Conservation (phyloP, 2,888 invertebrate species). For the Ctena decussata region DNA sequence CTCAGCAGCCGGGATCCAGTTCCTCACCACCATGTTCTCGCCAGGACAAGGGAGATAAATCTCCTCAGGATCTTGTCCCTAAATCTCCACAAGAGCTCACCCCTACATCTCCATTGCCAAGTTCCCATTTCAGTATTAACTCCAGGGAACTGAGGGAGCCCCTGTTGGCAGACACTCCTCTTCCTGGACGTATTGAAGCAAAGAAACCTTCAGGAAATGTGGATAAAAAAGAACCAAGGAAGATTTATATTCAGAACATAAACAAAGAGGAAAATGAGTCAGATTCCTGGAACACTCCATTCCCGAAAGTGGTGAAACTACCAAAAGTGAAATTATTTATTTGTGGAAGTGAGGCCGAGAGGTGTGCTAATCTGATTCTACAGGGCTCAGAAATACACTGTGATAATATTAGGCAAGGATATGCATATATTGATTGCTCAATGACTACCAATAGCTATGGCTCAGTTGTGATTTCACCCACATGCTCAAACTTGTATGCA, state of each 20-base stretch:
- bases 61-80: background rate
- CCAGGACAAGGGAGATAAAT: constrained; percentile 1
- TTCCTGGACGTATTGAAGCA: constrained; percentile 57
- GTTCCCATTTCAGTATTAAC: background rate
- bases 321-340: constrained; percentile 73
- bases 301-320: constrained; percentile 66
- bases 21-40: background rate
- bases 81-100: constrained; percentile 5
- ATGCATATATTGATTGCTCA: constrained; percentile 59
- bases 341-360: constrained; percentile 74
- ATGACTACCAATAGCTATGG: constrained; percentile 67
- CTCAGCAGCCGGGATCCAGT: constrained; percentile 41
- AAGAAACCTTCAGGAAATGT: constrained; percentile 14
- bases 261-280: constrained; percentile 18
- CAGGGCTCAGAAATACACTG: constrained; percentile 47
- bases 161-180: constrained; percentile 36
- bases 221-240: constrained; percentile 31
- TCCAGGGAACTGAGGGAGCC: background rate
- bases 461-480: constrained; percentile 50
- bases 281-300: constrained; percentile 29
- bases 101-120: background rate
- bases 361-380: constrained; percentile 60
- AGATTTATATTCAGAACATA: constrained; percentile 40
- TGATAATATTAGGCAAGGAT: constrained; percentile 43
- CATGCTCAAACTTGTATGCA: constrained; percentile 52